phyloP scores from a whole-genome alignment of 2,113 vertebrate species.

The Oryzias melastigma region DNA sequence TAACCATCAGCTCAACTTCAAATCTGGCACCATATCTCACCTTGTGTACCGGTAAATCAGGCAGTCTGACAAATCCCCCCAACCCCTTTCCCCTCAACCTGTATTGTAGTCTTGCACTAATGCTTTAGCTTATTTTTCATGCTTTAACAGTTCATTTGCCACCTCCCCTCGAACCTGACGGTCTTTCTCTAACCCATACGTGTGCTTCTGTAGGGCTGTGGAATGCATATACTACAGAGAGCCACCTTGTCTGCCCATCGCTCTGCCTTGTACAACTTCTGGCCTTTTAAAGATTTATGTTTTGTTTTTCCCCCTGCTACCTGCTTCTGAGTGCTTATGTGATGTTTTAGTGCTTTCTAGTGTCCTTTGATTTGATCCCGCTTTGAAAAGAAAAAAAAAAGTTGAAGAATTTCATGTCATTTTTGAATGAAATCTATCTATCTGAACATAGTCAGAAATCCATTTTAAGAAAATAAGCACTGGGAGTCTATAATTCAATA shows the following conservation, averaged over 20 bases:
- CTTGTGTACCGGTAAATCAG: slow-evolving; percentile 88
- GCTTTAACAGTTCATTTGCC: slow-evolving; percentile 24
- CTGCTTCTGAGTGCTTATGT: slow-evolving; percentile 71
- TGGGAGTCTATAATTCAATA: slow-evolving; percentile 76
- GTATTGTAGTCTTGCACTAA: slow-evolving; percentile 47
- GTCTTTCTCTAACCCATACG: slow-evolving; percentile 22
- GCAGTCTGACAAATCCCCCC: slow-evolving; percentile 16
- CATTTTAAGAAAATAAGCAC: slow-evolving; percentile 65
- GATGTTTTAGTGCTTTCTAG: slow-evolving; percentile 68
- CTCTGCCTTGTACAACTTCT: slow-evolving; percentile 67
- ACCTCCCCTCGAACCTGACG: slow-evolving; percentile 29
- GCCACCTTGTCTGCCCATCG: slow-evolving; percentile 47
- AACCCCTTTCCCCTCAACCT: slow-evolving; percentile 1
- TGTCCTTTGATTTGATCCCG: slow-evolving; percentile 46
- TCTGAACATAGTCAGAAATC: slow-evolving; percentile 46
- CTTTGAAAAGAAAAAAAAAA: slow-evolving; percentile 46
- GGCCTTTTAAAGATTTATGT: slow-evolving; percentile 47
- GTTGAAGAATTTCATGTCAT: slow-evolving; percentile 43
- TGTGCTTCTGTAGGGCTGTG: slow-evolving; percentile 52
- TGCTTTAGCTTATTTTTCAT: slow-evolving; percentile 43
- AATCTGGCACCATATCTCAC: slow-evolving; percentile 89
- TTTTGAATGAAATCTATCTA: slow-evolving; percentile 59
- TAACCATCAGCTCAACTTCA: slow-evolving; percentile 94
- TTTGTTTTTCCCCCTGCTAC: slow-evolving; percentile 48
- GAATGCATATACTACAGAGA: slow-evolving; percentile 59